These are phyloP conservation scores for Caerostris extrusa DNA, from an alignment of 1,140 invertebrate genomes.

Conservation along the genomic window DNA sequence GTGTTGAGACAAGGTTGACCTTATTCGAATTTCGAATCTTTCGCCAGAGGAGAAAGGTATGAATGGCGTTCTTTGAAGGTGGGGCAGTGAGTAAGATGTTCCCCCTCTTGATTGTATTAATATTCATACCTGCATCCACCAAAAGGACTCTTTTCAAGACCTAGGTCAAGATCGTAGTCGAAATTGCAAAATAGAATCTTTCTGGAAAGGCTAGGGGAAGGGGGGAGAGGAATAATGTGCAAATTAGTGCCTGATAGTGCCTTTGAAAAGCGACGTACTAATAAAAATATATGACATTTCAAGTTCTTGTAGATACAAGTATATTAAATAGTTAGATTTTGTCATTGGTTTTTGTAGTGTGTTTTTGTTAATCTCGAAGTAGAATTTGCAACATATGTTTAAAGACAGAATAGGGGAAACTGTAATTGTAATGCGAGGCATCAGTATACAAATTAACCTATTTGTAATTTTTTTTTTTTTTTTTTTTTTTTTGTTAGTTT, in stretches of 20 bases:
- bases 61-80: conserved; percentile 14
- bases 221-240: neutral
- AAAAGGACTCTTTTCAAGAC: conserved; percentile 22
- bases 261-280: neutral
- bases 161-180: conserved; percentile 39
- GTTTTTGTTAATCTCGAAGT: no score
- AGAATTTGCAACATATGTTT: no score
- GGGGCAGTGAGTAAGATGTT: conserved; percentile 54
- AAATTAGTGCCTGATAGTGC: neutral
- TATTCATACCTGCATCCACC: conserved; percentile 50
- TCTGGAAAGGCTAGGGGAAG: neutral
- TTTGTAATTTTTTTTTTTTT: no score
- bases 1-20: conserved; percentile 6
- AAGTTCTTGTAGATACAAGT: no score
- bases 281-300: no score
- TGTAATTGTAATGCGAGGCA: no score
- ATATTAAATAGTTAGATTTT: no score
- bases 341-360: no score
- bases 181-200: neutral
- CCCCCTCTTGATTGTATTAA: neutral
- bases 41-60: neutral
- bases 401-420: no score
- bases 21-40: conserved; percentile 26
- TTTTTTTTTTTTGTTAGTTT: no score
- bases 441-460: no score